Conservation (phyloP, 30 jellyfish, hydroid and myxozoan species). For the Euphysa ruthae region DNA sequence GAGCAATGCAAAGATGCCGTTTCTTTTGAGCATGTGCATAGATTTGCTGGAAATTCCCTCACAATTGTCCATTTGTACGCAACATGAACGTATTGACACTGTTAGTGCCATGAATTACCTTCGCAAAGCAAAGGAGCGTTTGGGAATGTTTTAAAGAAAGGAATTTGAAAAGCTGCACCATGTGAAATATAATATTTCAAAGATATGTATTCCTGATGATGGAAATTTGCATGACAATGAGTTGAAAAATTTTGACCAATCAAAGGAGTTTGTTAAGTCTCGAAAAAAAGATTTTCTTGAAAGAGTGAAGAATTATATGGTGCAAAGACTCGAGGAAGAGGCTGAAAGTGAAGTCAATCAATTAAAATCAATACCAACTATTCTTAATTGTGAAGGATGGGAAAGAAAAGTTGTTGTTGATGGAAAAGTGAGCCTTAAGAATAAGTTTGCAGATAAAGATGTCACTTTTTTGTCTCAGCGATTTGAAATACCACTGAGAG, state of each 20-base stretch:
- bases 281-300: background rate
- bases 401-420: background rate
- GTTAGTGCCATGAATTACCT: background rate
- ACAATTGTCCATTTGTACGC: too few relatives aligned
- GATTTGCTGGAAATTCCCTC: too few relatives aligned
- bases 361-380: background rate
- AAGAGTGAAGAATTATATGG: background rate
- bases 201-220: background rate
- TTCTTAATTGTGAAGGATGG: conserved; percentile 18
- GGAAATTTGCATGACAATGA: background rate
- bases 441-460: conserved; percentile 24
- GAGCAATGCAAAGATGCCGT: too few relatives aligned
- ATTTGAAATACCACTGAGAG: conserved; percentile 14
- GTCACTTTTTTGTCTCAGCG: background rate
- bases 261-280: background rate
- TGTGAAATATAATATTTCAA: background rate
- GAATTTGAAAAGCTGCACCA: background rate
- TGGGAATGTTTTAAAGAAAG: background rate
- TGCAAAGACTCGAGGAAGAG: conserved; percentile 7
- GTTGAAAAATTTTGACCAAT: background rate
- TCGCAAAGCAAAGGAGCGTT: background rate
- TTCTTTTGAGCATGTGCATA: too few relatives aligned
- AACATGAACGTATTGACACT: too few relatives aligned
- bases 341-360: background rate
- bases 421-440: background rate